Evolutionary conservation across 2,113 vertebrate genomes (phyloP).

Genomic region (Irena cyanogastra): DNA sequence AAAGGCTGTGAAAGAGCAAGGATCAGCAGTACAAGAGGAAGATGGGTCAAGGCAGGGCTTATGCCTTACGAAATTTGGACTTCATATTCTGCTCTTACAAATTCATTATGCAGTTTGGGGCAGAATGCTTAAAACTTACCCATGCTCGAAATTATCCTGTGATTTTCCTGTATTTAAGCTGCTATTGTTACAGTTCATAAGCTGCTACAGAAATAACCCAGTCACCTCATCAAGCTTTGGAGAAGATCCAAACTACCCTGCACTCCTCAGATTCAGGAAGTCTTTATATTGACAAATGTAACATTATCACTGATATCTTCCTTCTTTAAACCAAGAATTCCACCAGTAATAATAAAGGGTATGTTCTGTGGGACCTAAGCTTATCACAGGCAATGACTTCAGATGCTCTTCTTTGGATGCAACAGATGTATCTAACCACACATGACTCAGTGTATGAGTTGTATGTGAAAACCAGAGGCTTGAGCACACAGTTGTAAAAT

Average conservation of each 20-base stretch:
- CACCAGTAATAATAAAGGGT: not conserved
- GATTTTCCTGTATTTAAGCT: not conserved
- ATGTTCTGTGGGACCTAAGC: not conserved
- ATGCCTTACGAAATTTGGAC: not conserved
- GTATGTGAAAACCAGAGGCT: not conserved
- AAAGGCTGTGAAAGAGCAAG: not conserved
- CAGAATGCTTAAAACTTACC: not conserved
- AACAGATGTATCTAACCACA: not conserved
- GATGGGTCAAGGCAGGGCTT: not conserved
- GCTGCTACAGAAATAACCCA: not conserved
- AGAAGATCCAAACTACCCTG: not conserved
- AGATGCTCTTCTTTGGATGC: not conserved
- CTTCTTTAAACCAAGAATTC: not conserved
- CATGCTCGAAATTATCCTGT: not conserved
- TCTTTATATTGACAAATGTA: not conserved
- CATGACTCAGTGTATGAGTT: rapidly evolving
- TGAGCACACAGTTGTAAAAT: not conserved
- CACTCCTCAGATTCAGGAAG: not conserved
- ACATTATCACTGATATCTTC: not conserved
- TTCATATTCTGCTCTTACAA: not conserved
- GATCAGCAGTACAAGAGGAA: not conserved
- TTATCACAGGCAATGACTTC: not conserved
- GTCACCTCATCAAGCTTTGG: not conserved
- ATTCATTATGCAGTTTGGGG: not conserved
- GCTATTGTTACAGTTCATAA: not conserved